phyloP scores from a whole-genome alignment of 1,140 invertebrate genomes.

The Atopsyche davidsoni region DNA sequence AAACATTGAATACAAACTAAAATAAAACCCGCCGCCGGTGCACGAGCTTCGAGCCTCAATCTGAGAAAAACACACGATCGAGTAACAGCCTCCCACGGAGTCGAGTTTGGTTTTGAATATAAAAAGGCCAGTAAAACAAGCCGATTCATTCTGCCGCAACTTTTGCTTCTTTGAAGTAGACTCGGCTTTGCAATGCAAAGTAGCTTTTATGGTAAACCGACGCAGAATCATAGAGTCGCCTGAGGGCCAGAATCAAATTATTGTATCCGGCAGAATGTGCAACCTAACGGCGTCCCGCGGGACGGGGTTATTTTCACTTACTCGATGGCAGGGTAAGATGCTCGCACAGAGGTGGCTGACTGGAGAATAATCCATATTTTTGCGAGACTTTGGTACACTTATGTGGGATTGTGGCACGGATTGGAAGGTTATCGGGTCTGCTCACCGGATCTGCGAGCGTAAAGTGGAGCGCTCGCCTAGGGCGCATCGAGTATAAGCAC shows the following conservation, averaged over 20 bases:
- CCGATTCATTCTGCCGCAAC: conserved; percentile 14
- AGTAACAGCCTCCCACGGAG: conserved; percentile 5
- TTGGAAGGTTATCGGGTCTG: no score
- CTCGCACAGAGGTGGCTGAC: no score
- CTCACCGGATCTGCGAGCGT: no score
- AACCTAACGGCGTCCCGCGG: neutral
- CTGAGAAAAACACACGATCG: conserved; percentile 4
- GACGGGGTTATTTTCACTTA: no score
- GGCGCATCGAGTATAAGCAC: no score
- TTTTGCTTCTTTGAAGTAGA: conserved; percentile 15
- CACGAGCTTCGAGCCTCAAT: neutral
- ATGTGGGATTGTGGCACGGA: no score
- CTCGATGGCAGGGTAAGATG: no score
- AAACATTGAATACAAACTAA: no score
- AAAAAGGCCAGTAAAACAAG: conserved; percentile 19
- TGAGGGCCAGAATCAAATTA: conserved; percentile 13
- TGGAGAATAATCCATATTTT: no score
- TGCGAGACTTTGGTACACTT: no score
- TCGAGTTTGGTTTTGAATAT: conserved; percentile 20
- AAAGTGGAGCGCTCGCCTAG: no score
- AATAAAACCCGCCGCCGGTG: no score
- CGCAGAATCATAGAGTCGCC: conserved; percentile 11
- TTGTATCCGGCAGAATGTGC: neutral
- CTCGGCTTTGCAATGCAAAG: conserved; percentile 22
- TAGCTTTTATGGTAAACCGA: conserved; percentile 18